Conservation (phyloP, 2,797 vertebrate species). For the Chaenodraco wilsoni region DNA sequence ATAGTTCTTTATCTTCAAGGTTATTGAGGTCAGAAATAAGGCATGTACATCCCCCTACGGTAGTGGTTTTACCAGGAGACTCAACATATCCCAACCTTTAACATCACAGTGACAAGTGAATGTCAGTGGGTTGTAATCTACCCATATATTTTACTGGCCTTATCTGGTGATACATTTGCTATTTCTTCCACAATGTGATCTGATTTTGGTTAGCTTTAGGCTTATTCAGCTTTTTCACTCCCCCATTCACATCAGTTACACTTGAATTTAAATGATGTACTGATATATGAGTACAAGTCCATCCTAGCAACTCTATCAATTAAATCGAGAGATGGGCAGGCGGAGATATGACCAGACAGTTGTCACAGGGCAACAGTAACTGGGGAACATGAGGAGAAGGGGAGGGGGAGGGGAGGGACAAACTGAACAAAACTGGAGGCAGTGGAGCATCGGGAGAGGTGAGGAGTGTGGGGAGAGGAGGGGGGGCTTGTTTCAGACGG, state of each 20-base stretch:
- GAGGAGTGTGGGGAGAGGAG: conserved; percentile 21
- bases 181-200: neutral
- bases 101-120: neutral
- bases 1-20: neutral
- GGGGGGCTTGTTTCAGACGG: conserved; percentile 35
- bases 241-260: neutral
- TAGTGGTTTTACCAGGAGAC: neutral
- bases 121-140: neutral
- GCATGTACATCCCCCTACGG: neutral
- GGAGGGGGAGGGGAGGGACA: conserved; percentile 14
- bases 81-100: neutral
- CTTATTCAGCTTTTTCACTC: neutral
- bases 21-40: neutral
- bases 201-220: neutral
- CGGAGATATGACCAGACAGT: conserved; percentile 25
- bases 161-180: neutral
- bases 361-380: conserved; percentile 46
- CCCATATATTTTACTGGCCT: neutral
- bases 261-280: neutral
- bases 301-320: conserved; percentile 8
- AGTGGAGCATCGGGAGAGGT: conserved; percentile 46
- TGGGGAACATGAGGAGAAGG: conserved; percentile 35
- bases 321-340: conserved; percentile 19
- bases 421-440: conserved; percentile 55
- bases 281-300: neutral